Conservation (phyloP, 2,797 vertebrate species). For the Acrossocheilus fasciatus region DNA sequence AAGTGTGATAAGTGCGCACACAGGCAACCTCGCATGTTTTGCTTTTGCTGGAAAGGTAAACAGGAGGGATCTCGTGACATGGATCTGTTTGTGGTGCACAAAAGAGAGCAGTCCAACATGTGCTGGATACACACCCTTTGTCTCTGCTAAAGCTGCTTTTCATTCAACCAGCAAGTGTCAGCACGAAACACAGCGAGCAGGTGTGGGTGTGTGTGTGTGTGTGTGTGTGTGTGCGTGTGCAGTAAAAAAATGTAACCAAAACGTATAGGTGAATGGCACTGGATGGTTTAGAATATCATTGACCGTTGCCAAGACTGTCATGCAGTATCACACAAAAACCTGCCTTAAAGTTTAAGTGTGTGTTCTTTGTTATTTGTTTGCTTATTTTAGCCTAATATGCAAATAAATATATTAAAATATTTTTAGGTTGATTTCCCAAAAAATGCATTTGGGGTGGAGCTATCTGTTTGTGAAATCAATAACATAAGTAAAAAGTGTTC, state of each 20-base stretch:
- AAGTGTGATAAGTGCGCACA: background rate
- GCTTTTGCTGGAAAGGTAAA: constrained; percentile 61
- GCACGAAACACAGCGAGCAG: constrained; percentile 57
- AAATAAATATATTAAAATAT: background rate
- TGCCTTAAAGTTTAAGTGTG: background rate
- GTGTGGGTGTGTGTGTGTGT: constrained; percentile 34
- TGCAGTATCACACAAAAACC: background rate
- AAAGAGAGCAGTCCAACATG: constrained; percentile 63
- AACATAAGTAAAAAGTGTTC: background rate
- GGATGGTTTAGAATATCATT: background rate
- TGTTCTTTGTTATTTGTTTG: background rate
- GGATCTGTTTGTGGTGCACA: constrained; percentile 67
- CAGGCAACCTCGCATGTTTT: background rate
- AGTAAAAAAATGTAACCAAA: background rate
- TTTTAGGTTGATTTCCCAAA: background rate
- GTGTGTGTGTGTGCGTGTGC: background rate
- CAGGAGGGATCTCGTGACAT: constrained; percentile 70
- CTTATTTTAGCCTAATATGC: background rate
- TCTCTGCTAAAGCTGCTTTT: constrained; percentile 76
- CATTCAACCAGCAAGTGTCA: constrained; percentile 74
- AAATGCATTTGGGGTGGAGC: background rate
- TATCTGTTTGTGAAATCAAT: background rate
- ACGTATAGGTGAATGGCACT: background rate
- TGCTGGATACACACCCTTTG: constrained; percentile 71
- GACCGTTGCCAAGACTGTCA: background rate